Evolutionary conservation across 2,797 vertebrate species (phyloP).

Genomic region (Phrynocephalus forsythii): DNA sequence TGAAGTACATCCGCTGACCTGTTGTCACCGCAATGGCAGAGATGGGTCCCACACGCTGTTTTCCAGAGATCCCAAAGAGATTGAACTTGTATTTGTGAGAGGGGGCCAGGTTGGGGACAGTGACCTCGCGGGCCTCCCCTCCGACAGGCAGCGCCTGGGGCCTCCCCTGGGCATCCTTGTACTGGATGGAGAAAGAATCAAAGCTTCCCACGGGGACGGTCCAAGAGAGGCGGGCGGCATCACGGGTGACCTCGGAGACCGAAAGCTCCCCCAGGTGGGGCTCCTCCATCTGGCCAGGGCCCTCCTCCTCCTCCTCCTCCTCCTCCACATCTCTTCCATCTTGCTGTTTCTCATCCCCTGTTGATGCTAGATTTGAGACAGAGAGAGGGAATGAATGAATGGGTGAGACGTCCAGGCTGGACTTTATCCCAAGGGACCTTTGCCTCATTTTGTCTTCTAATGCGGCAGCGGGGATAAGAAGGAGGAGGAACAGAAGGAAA

Average conservation of each 20-base stretch:
- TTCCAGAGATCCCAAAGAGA: conserved; percentile 57
- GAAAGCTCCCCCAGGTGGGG: conserved; percentile 11
- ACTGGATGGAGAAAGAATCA: conserved; percentile 69
- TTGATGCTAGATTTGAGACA: neutral
- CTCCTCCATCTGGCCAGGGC: no score
- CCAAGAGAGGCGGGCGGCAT: conserved; percentile 57
- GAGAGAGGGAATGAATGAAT: neutral
- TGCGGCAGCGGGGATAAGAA: neutral
- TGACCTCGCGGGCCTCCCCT: conserved; percentile 27
- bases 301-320: no score
- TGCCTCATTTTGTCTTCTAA: neutral
- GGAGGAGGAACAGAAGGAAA: neutral
- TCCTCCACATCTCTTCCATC: neutral
- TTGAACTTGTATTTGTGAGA: conserved; percentile 64
- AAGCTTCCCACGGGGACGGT: conserved; percentile 53
- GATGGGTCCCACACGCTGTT: conserved; percentile 49
- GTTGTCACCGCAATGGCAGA: conserved; percentile 46
- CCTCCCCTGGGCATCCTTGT: conserved; percentile 43
- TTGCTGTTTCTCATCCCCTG: neutral
- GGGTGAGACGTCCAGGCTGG: neutral
- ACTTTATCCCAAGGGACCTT: neutral
- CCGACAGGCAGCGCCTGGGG: conserved; percentile 22
- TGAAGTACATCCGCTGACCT: conserved; percentile 43
- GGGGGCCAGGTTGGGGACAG: conserved; percentile 48
- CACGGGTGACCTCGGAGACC: conserved; percentile 6